These are phyloP conservation scores for Eupsilia transversa DNA, from an alignment of 2,888 invertebrate genomes.

Conservation along the genomic window DNA sequence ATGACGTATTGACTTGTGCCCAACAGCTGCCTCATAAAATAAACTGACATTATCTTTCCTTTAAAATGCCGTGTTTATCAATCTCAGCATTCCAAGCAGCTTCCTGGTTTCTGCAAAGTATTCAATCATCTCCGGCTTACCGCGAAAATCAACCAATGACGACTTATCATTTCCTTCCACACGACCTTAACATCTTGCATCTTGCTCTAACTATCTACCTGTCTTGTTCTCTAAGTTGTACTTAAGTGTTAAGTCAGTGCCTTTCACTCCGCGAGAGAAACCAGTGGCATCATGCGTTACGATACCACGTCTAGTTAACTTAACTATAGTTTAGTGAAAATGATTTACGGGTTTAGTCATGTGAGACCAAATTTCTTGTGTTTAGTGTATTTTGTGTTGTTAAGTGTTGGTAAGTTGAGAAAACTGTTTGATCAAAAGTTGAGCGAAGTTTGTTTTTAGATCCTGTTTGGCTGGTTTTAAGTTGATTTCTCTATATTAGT, in stretches of 20 bases:
- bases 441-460: constrained; percentile 3
- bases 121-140: constrained; percentile 23
- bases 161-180: constrained; percentile 40
- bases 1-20: too few relatives aligned
- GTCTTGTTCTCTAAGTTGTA: constrained; percentile 75
- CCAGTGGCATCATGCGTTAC: constrained; percentile 52
- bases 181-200: constrained; percentile 66
- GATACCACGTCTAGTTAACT: constrained; percentile 57
- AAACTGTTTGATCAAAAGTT: not conserved
- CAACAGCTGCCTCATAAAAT: too few relatives aligned
- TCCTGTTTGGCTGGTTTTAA: constrained; percentile 41
- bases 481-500: constrained; percentile 49
- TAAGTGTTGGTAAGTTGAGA: constrained; percentile 58
- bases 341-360: constrained; percentile 75
- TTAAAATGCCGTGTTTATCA: not conserved
- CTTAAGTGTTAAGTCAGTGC: constrained; percentile 71
- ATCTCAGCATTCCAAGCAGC: not conserved
- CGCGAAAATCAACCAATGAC: constrained; percentile 46
- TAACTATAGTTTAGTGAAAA: constrained; percentile 71
- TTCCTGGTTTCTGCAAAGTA: constrained; percentile 31
- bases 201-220: constrained; percentile 68
- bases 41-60: not conserved
- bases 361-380: constrained; percentile 83
- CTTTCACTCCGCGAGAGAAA: constrained; percentile 82
- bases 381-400: constrained; percentile 73